phyloP scores from a whole-genome alignment of 2,888 invertebrate genomes.

The Drosophila meridionalis region DNA sequence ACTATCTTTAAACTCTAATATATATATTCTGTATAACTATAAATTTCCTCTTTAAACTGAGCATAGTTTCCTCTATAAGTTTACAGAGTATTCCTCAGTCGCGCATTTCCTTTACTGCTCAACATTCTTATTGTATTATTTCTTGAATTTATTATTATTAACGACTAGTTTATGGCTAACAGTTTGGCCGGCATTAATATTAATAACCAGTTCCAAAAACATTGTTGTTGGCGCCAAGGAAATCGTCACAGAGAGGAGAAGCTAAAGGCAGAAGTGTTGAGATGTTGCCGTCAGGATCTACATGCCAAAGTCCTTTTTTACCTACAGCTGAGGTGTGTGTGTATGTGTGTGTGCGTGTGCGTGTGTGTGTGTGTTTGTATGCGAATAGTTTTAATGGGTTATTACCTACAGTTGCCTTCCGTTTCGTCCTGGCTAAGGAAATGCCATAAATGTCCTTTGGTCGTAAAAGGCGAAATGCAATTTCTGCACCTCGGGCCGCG shows the following conservation, averaged over 20 bases:
- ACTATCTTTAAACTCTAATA: background rate
- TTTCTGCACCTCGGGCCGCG: conserved; percentile 54
- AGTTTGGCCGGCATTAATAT: conserved; percentile 68
- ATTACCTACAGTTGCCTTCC: conserved; percentile 48
- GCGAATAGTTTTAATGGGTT: conserved; percentile 81
- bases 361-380: conserved; percentile 54
- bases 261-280: conserved; percentile 39
- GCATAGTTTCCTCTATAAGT: background rate
- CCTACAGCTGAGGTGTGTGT: conserved; percentile 27
- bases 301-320: conserved; percentile 33
- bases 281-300: conserved; percentile 53
- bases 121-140: background rate
- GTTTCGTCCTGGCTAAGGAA: conserved; percentile 34
- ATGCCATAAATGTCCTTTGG: conserved; percentile 74
- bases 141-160: conserved; percentile 46
- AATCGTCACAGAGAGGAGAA: conserved; percentile 28
- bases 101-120: accelerated
- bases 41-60: background rate
- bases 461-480: conserved; percentile 80
- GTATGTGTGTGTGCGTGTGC: conserved; percentile 22
- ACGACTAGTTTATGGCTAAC: conserved; percentile 51
- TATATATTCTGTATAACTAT: background rate
- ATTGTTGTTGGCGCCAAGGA: conserved; percentile 64
- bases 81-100: background rate
- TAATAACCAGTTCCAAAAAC: conserved; percentile 72